These are phyloP conservation scores for Drosophila silvestris DNA, from an alignment of 2,888 invertebrate genomes.

Conservation along the genomic window DNA sequence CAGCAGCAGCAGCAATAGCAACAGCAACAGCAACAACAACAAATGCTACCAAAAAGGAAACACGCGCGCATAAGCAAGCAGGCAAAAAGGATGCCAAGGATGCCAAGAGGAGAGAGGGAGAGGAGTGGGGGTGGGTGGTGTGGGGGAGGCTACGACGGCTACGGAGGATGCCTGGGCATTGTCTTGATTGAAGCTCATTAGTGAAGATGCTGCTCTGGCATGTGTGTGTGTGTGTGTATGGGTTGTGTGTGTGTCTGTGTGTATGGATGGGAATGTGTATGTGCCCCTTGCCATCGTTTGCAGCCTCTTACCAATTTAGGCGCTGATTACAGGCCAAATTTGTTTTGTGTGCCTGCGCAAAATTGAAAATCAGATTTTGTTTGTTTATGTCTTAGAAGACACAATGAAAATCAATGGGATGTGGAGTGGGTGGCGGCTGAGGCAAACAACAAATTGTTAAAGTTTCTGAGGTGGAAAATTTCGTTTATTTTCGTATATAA, in stretches of 20 bases:
- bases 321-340: conserved; percentile 80
- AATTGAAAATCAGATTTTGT: conserved; percentile 81
- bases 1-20: background rate
- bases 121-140: background rate
- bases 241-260: conserved; percentile 16
- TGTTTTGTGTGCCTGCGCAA: conserved; percentile 75
- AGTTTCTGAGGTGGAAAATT: conserved; percentile 83
- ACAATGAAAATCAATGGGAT: conserved; percentile 25
- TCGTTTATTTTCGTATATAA: conserved; percentile 69
- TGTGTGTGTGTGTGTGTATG: conserved; percentile 25
- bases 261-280: background rate
- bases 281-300: background rate
- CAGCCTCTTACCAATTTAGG: conserved; percentile 67
- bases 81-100: conserved; percentile 56
- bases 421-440: background rate
- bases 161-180: conserved; percentile 64
- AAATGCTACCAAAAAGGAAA: conserved; percentile 48
- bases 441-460: conserved; percentile 74
- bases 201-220: conserved; percentile 37
- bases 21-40: conserved; percentile 8
- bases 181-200: conserved; percentile 79
- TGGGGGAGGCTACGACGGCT: conserved; percentile 1
- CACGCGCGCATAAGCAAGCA: conserved; percentile 79
- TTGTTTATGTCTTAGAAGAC: conserved; percentile 66
- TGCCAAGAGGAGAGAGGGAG: background rate